Percentiles rank a stretch among this genome's conserved stretches.
These are phyloP conservation scores for Neogobius melanostomus DNA, from an alignment of 2,113 vertebrate genomes.

Conservation along the genomic window DNA sequence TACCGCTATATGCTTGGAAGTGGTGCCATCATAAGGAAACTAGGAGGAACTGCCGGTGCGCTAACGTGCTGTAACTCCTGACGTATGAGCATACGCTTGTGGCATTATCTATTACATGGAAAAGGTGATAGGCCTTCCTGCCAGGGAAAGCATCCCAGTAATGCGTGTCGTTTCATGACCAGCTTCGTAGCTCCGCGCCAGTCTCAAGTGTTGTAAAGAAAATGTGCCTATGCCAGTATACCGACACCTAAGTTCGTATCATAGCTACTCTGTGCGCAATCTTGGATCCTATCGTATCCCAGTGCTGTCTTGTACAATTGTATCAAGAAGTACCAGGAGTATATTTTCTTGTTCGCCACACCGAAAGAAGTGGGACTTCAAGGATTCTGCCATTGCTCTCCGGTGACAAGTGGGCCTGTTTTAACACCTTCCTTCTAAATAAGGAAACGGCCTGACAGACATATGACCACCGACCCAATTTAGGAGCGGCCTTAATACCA, in stretches of 20 bases:
- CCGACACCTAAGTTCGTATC: constrained; percentile 21
- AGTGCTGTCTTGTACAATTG: neutral
- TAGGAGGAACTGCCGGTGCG: constrained; percentile 35
- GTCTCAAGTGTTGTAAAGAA: constrained; percentile 29
- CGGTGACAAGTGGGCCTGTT: constrained; percentile 81
- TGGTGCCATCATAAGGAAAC: constrained; percentile 66
- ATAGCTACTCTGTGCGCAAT: constrained; percentile 46
- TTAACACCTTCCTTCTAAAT: constrained; percentile 90
- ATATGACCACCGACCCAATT: constrained; percentile 79
- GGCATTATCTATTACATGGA: constrained; percentile 66
- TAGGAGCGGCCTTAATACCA: constrained; percentile 74
- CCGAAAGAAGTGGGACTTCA: constrained; percentile 65
- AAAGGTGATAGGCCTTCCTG: constrained; percentile 54
- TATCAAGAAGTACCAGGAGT: constrained; percentile 16
- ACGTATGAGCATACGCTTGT: constrained; percentile 47
- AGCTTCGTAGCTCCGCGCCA: constrained; percentile 26
- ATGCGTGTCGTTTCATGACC: constrained; percentile 51
- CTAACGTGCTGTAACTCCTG: constrained; percentile 34
- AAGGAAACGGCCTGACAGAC: constrained; percentile 81
- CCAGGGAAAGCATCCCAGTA: constrained; percentile 50
- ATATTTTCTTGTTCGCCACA: constrained; percentile 47
- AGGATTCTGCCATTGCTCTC: constrained; percentile 77
- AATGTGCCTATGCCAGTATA: constrained; percentile 12
- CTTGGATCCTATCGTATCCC: constrained; percentile 38
- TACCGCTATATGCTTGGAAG: constrained; percentile 28